Evolutionary conservation across 1,140 invertebrate species (phyloP).

Genomic region (Neelides sp.): DNA sequence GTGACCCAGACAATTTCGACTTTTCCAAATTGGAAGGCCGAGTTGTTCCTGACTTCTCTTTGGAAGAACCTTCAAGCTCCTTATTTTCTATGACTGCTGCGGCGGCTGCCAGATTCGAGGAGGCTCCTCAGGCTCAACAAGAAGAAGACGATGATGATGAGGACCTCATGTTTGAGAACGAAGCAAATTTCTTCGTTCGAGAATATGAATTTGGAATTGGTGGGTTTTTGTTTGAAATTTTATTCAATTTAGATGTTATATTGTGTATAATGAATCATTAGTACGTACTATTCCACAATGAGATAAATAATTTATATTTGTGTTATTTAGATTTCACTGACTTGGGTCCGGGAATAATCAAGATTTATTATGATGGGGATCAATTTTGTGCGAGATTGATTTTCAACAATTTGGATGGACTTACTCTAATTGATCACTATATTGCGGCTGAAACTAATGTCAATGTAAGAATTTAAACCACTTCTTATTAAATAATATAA

Average conservation of each 20-base stretch:
- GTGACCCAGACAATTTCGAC: slow-evolving; percentile 13
- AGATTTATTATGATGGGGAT: slow-evolving; percentile 16
- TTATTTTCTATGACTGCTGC: too few relatives aligned
- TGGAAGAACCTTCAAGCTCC: too few relatives aligned
- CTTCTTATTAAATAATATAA: background rate
- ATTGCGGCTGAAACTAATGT: slow-evolving; percentile 16
- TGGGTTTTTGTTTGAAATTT: background rate
- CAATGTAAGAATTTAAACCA: slow-evolving; percentile 2
- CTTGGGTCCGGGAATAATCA: slow-evolving; percentile 11
- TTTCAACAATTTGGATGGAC: slow-evolving; percentile 5
- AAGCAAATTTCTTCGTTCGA: slow-evolving; percentile 4
- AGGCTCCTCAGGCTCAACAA: background rate
- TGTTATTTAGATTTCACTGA: slow-evolving; percentile 12
- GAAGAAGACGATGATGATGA: slow-evolving; percentile 3
- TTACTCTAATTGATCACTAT: slow-evolving; percentile 12
- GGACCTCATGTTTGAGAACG: slow-evolving; percentile 19
- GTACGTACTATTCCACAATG: background rate
- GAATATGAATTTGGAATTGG: slow-evolving; percentile 2
- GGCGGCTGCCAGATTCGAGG: background rate
- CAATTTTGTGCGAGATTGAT: slow-evolving; percentile 14
- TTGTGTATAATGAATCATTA: background rate
- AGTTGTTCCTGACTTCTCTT: too few relatives aligned
- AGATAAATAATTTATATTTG: background rate
- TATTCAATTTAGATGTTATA: background rate
- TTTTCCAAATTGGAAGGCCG: too few relatives aligned